Conservation (phyloP, 1,140 invertebrate genomes). For the Bathynomus jamesi region DNA sequence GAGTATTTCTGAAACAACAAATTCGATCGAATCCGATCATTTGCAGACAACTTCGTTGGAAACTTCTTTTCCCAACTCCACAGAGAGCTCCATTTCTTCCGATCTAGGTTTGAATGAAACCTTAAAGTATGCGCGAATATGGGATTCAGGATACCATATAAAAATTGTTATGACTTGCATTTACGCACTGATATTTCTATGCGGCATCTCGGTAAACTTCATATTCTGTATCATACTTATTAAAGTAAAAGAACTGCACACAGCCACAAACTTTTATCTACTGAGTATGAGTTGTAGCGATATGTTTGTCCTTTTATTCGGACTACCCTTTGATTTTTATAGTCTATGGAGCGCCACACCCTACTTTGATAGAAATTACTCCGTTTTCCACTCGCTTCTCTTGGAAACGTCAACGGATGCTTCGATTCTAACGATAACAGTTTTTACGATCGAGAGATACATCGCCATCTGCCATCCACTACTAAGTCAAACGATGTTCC, state of each 20-base stretch:
- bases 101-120: too few relatives aligned
- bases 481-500: conserved; percentile 61
- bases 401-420: conserved; percentile 83
- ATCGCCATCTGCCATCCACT: conserved; percentile 90
- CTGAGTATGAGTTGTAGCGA: neutral
- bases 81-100: too few relatives aligned
- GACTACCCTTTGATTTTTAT: neutral
- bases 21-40: too few relatives aligned
- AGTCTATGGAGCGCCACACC: neutral
- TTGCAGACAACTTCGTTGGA: too few relatives aligned
- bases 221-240: neutral
- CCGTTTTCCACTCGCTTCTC: neutral
- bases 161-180: neutral
- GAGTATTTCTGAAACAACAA: too few relatives aligned
- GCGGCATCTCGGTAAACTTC: neutral
- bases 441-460: conserved; percentile 90
- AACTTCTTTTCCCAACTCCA: too few relatives aligned
- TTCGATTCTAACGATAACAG: conserved; percentile 83
- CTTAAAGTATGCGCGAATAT: neutral
- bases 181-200: neutral
- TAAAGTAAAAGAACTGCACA: neutral
- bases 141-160: neutral
- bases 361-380: neutral
- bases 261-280: neutral
- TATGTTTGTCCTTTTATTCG: neutral